These are phyloP conservation scores for Eueremaeus valkanovi DNA, from an alignment of 2,888 invertebrate species.

Conservation along the genomic window DNA sequence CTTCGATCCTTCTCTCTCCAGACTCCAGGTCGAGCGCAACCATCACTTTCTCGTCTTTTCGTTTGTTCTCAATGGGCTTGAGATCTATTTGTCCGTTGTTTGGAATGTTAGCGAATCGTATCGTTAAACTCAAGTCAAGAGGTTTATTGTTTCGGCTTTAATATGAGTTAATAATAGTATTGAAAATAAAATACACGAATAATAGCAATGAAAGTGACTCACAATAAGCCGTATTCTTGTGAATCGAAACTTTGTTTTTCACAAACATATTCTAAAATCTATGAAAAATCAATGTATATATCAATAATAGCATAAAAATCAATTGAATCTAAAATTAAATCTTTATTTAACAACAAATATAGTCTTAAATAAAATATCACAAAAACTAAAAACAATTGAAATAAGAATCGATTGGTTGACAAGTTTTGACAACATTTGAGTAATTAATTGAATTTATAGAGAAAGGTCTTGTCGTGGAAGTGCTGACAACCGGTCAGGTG, in stretches of 20 bases:
- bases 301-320: not conserved
- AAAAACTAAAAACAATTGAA: not conserved
- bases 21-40: slow-evolving; percentile 72
- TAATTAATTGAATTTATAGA: slow-evolving; percentile 58
- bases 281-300: not conserved
- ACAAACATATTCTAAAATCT: slow-evolving; percentile 38
- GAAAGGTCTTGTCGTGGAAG: slow-evolving; percentile 71
- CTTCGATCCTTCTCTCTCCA: slow-evolving; percentile 63
- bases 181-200: not conserved
- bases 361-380: not conserved
- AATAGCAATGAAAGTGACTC: slow-evolving; percentile 10
- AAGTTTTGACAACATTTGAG: no score
- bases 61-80: slow-evolving; percentile 62
- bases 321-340: not conserved
- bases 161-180: not conserved
- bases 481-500: slow-evolving; percentile 79
- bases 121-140: slow-evolving; percentile 69
- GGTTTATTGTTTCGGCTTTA: slow-evolving; percentile 69
- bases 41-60: slow-evolving; percentile 62
- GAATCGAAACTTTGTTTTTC: slow-evolving; percentile 34
- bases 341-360: not conserved
- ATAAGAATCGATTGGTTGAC: no score
- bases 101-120: slow-evolving; percentile 78
- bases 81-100: slow-evolving; percentile 88
- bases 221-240: slow-evolving; percentile 18